phyloP scores from a whole-genome alignment of 1,140 invertebrate genomes.

The Pomacea maculata region DNA sequence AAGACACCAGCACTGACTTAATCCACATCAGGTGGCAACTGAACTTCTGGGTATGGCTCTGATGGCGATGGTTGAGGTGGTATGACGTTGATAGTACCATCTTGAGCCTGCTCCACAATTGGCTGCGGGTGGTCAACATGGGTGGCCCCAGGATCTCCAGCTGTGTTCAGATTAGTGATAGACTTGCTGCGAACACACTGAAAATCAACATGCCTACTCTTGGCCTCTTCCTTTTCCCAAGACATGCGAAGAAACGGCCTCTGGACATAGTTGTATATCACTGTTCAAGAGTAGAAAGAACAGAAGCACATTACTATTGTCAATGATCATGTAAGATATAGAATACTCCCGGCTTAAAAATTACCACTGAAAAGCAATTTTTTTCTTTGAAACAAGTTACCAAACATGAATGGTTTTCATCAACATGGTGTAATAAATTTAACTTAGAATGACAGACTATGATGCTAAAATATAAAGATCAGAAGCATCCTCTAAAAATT shows the following conservation, averaged over 20 bases:
- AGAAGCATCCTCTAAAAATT: too few species aligned
- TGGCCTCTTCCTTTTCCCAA: conserved; percentile 99
- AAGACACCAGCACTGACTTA: background rate
- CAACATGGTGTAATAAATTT: too few species aligned
- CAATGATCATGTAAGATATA: too few species aligned
- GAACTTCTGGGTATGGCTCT: conserved; percentile 64
- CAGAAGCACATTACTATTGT: too few species aligned
- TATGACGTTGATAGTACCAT: conserved; percentile 55
- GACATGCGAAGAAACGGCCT: conserved; percentile 99
- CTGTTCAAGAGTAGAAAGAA: conserved; percentile 62
- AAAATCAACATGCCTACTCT: conserved; percentile 98
- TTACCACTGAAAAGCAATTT: too few species aligned
- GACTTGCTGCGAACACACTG: conserved; percentile 69
- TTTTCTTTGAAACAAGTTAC: too few species aligned
- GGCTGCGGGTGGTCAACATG: conserved; percentile 82
- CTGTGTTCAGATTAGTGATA: conserved; percentile 63
- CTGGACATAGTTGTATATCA: conserved; percentile 99
- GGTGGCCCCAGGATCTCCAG: conserved; percentile 34
- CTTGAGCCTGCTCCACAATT: conserved; percentile 69
- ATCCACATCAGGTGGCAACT: conserved; percentile 59
- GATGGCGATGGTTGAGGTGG: conserved; percentile 65
- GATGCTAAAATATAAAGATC: too few species aligned
- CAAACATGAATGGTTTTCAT: too few species aligned
- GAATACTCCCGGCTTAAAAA: too few species aligned
- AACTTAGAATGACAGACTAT: too few species aligned